Evolutionary conservation across 2,113 vertebrate species (phyloP), one percentile per base, ranked within the genome.

Genomic region (Setophaga kirtlandii): DNA sequence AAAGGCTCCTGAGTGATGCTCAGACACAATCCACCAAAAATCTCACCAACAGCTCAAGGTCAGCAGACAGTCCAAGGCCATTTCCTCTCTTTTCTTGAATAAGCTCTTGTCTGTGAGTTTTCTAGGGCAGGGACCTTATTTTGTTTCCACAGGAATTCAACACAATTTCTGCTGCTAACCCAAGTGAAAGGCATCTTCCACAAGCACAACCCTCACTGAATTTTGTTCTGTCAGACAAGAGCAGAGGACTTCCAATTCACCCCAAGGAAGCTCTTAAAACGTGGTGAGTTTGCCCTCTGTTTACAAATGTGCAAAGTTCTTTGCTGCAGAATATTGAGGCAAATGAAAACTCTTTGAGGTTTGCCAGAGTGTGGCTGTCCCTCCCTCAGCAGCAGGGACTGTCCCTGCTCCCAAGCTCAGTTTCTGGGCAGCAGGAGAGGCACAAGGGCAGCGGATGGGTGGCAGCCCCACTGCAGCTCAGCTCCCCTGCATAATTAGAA

Each of bases 1-100:
- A 69, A 70, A 67, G 33, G 30, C 10, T 77, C 2, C 1, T 0
- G 5, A 35, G 11, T 3, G 52, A 59, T 35, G 31, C 49, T 83
- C 52, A 15, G 11, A 9, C 44, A 44, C 41, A 52, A 33, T 2
- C 30, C 52, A 52, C 30, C 18, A 67, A 90, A 55, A 15, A 9
- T 58, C 11, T 75, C 69, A 74, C 85, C 83, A 78, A 5, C 68
- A 71, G 2, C 25, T 86, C 94, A 92, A 95, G 95, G 96, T 97
- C 79, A 92, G 10, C n/a, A 68, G 44, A 28, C 53, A 73, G 27
- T 52, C 85, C 75, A 37, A 86, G 82, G 89, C 90, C 59, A n/a
- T 35, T 53, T 47, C 78, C 71, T 58, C 15, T 33, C 31, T 80
- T 64, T 19, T 18, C 68, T 63, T 67, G 23, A 65, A 60, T 0